Evolutionary conservation across 2,113 vertebrate genomes (phyloP).

Genomic region (Cephalopholis sonnerati): DNA sequence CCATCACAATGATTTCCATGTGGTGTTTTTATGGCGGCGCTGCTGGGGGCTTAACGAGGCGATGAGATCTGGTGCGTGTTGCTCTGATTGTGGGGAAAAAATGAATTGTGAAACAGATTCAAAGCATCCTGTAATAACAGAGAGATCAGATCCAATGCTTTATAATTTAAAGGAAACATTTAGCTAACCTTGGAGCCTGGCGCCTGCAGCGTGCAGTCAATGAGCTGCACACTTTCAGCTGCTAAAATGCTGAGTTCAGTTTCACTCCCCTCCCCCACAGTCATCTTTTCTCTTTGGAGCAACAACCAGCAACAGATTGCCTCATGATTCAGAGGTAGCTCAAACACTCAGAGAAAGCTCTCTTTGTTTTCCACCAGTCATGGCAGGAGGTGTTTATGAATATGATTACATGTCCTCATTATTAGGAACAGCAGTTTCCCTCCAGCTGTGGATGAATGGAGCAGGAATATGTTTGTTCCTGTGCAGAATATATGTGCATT

Average conservation of each 20-base stretch:
- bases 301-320: slow-evolving; percentile 24
- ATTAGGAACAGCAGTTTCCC: slow-evolving; percentile 38
- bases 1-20: slow-evolving; percentile 7
- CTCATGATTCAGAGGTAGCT: slow-evolving; percentile 14
- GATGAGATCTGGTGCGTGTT: background rate
- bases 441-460: slow-evolving; percentile 43
- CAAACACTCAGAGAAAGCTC: background rate
- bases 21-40: background rate
- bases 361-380: background rate
- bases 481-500: slow-evolving; percentile 22
- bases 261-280: background rate
- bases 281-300: slow-evolving; percentile 1
- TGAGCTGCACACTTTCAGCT: background rate
- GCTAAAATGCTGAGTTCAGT: slow-evolving; percentile 11
- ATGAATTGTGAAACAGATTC: background rate
- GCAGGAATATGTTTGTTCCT: background rate
- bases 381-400: background rate
- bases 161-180: slow-evolving; percentile 4
- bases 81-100: background rate
- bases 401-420: slow-evolving; percentile 33
- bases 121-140: background rate
- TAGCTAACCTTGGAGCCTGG: background rate
- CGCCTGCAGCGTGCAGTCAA: background rate
- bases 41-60: background rate
- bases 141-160: background rate